Percentiles rank a stretch among this genome's conserved stretches.
phyloP scores from a whole-genome alignment of 2,888 invertebrate genomes.

The Cantharis flavilabris region DNA sequence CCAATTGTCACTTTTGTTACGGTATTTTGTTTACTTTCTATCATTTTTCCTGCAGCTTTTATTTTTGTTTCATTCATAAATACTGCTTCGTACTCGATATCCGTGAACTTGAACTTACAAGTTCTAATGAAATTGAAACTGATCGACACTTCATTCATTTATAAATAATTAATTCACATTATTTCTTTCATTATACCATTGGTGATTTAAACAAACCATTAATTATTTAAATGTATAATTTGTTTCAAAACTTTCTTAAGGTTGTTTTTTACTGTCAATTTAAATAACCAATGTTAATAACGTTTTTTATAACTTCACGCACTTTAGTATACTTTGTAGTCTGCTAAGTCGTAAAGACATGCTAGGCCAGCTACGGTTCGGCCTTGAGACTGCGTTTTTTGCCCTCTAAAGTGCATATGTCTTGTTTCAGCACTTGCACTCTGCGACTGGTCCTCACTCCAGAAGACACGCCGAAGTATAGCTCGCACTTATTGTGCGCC shows the following conservation, averaged over 20 bases:
- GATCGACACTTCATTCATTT: conserved; percentile 31
- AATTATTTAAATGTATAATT: background rate
- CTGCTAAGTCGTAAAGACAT: conserved; percentile 42
- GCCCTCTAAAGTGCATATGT: conserved; percentile 18
- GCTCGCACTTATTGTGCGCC: conserved; percentile 83
- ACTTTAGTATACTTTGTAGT: conserved; percentile 15
- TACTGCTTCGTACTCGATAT: conserved; percentile 47
- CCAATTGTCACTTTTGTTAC: background rate
- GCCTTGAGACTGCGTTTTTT: conserved; percentile 45
- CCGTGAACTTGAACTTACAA: conserved; percentile 56
- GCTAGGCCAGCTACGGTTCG: conserved; percentile 24
- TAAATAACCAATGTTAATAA: background rate
- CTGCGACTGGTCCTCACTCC: conserved; percentile 86
- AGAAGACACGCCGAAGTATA: conserved; percentile 76
- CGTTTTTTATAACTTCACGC: background rate
- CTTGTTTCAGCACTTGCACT: conserved; percentile 76
- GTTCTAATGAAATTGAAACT: conserved; percentile 55
- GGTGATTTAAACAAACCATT: background rate
- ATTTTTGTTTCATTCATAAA: conserved; percentile 48
- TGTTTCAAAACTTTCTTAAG: background rate
- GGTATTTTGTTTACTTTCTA: conserved; percentile 48
- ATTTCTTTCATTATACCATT: background rate
- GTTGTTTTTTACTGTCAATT: background rate
- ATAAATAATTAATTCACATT: background rate
- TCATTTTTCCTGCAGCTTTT: conserved; percentile 40